Evolutionary conservation across 2,888 invertebrate genomes (phyloP), one percentile per base, ranked within the genome.

Genomic region (Callyntrura guangdongensis): DNA sequence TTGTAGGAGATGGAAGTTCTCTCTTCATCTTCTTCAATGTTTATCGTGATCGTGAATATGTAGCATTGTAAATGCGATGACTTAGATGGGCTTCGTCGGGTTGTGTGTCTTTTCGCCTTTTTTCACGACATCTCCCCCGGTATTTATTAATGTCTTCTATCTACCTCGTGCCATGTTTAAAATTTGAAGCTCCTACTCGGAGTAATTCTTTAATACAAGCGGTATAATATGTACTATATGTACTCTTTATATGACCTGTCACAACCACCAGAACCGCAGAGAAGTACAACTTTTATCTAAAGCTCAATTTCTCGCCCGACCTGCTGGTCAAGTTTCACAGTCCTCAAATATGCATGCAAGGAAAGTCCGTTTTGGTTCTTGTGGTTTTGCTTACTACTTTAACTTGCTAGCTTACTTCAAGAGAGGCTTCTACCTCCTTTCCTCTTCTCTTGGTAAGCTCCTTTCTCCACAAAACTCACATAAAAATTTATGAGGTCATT

Each of bases 401-500:
- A 85, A 86, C 86, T 90, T 90, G 27, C 84, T 83, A 53, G 79
- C 89, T 89, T 64, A 56, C 47, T 25, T 36, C 4, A 61, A 72
- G 69, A 0, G 45, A 72, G 47, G 77, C 53, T 36, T 22, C 85
- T 72, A 81, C 81, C 86, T 61, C 85, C 47, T 69, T 74, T 87
- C 69, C 86, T 84, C 67, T 56, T 83, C 25, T 25, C 74, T 86
- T 36, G 53, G 22, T 91, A 90, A 92, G 92, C 90, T 89, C 81
- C 86, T 88, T 86, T 86, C 86, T 64, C 92, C 89, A 92, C 92
- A 93, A 93, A 90, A 93, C 92, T 92, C 93, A 92, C 92, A 93
- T 93, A 93, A 93, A 93, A 93, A 93, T 93, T 93, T 93, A 93
- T 93, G 93, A 93, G 93, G 92, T 93, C 93, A 93, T 93, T 93